Percentiles rank a stretch among this genome's conserved stretches.
These are phyloP conservation scores for Gallinago media DNA, from an alignment of 2,113 vertebrate genomes.

Conservation along the genomic window DNA sequence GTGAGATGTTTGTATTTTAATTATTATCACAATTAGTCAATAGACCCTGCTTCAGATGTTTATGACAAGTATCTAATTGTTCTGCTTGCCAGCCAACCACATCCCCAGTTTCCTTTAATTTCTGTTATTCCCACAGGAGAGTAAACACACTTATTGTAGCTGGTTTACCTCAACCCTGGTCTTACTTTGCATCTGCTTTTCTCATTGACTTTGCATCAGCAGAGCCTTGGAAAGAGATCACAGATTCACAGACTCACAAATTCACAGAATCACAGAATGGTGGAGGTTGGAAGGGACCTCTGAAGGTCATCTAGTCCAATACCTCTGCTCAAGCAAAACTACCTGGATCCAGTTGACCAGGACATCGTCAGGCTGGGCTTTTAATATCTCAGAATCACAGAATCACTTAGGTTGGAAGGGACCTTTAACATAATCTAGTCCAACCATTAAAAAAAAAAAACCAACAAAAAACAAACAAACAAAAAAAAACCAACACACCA, in stretches of 20 bases:
- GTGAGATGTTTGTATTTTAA: not conserved
- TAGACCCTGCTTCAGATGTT: not conserved
- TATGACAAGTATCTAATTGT: not conserved
- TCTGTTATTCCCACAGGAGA: not conserved
- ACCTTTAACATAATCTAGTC: too few species aligned
- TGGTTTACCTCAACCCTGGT: not conserved
- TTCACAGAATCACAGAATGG: not conserved
- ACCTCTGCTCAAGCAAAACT: not conserved
- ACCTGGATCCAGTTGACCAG: not conserved
- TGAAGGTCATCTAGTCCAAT: not conserved
- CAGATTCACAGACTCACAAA: not conserved
- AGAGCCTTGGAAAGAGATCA: not conserved
- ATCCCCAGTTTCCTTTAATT: not conserved
- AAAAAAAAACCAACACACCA: too few species aligned
- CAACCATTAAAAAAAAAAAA: too few species aligned
- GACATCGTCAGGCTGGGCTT: not conserved
- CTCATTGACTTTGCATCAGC: not conserved
- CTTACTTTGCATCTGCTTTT: not conserved
- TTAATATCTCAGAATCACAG: not conserved
- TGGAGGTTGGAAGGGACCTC: not conserved
- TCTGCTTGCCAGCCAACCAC: not conserved
- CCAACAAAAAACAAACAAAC: too few species aligned
- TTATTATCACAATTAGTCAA: not conserved
- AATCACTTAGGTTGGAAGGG: too few species aligned
- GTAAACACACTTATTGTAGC: not conserved